Evolutionary conservation across 2,797 vertebrate species (phyloP).

Genomic region (Gephyroberyx darwinii): DNA sequence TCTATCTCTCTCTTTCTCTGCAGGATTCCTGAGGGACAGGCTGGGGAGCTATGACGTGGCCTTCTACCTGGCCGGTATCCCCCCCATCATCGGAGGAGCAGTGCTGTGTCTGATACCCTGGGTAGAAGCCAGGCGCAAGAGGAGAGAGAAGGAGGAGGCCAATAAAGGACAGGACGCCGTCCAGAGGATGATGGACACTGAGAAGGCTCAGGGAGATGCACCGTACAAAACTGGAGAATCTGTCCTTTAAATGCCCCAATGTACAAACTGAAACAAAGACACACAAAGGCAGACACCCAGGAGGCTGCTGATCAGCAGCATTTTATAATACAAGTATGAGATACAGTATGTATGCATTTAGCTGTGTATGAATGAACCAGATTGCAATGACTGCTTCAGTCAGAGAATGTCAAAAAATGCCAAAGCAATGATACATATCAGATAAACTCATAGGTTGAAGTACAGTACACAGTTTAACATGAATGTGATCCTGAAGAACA

Average conservation of each 20-base stretch:
- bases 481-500: conserved; percentile 62
- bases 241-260: conserved; percentile 65
- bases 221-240: conserved; percentile 62
- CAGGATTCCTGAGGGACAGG: conserved; percentile 89
- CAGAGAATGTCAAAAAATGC: conserved; percentile 41
- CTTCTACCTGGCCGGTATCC: conserved; percentile 95
- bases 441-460: conserved; percentile 32
- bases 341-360: conserved; percentile 29
- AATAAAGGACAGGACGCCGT: conserved; percentile 70
- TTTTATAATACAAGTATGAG: conserved; percentile 7
- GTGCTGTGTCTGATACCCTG: conserved; percentile 92
- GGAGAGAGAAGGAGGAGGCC: conserved; percentile 57
- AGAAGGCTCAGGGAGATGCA: conserved; percentile 62
- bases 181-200: conserved; percentile 84
- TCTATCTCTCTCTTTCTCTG: neutral
- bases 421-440: conserved; percentile 66
- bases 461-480: conserved; percentile 18
- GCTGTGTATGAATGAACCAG: conserved; percentile 30
- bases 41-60: conserved; percentile 88
- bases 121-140: conserved; percentile 84
- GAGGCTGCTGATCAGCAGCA: conserved; percentile 23
- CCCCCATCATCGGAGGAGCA: conserved; percentile 90
- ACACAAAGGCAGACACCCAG: conserved; percentile 7
- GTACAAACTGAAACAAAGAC: conserved; percentile 39
- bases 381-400: conserved; percentile 52